Evolutionary conservation across 2,113 vertebrate species (phyloP).

Genomic region (Chaetodon trifascialis): DNA sequence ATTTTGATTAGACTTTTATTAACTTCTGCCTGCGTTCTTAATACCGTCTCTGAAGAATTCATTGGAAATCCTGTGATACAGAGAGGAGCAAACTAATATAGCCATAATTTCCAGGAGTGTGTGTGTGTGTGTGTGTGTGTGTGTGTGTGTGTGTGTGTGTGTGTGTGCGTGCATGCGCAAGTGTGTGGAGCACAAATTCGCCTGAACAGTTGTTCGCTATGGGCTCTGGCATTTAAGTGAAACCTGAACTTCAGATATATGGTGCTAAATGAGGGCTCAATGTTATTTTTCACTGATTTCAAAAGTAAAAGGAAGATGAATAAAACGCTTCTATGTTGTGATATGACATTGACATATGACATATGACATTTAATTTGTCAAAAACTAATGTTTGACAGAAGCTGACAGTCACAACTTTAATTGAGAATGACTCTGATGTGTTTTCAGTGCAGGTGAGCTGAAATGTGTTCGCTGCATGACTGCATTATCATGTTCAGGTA

Average conservation of each 20-base stretch:
- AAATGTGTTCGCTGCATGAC: conserved; percentile 30
- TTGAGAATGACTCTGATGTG: conserved; percentile 58
- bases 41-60: conserved; percentile 77
- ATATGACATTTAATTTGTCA: not conserved
- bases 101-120: conserved; percentile 30
- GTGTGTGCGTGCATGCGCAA: not conserved
- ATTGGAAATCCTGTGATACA: conserved; percentile 65
- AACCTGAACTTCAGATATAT: not conserved
- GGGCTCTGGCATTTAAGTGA: not conserved
- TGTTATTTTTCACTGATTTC: not conserved
- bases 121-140: not conserved
- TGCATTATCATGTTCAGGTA: conserved; percentile 26
- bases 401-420: conserved; percentile 48
- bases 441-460: conserved; percentile 40
- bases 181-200: conserved; percentile 17
- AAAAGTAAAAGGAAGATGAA: not conserved
- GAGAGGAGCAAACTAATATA: conserved; percentile 56
- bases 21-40: conserved; percentile 71
- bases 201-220: not conserved
- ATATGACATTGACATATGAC: too few relatives aligned
- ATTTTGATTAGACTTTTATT: conserved; percentile 84
- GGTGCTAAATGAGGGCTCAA: not conserved
- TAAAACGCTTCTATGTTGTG: not conserved
- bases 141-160: not conserved
- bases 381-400: not conserved